Percentiles rank a stretch among this genome's conserved stretches.
These are phyloP conservation scores for Nibea coibor DNA, from an alignment of 2,113 vertebrate genomes.

Conservation along the genomic window DNA sequence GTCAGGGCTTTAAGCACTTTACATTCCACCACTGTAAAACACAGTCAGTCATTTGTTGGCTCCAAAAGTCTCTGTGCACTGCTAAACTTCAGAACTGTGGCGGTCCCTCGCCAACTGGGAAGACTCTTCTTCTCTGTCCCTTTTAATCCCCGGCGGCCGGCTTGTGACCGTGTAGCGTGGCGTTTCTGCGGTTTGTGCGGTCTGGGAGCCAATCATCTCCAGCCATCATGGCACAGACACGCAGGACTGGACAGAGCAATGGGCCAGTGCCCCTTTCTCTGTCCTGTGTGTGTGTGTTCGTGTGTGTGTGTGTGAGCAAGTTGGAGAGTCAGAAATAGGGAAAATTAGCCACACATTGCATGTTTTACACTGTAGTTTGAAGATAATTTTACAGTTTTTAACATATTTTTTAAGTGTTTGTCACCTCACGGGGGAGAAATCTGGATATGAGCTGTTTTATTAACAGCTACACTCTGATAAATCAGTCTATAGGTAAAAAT, in stretches of 20 bases:
- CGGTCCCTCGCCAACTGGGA: slow-evolving; percentile 46
- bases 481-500: slow-evolving; percentile 18
- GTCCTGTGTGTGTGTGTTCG: slow-evolving; percentile 42
- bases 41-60: slow-evolving; percentile 49
- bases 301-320: slow-evolving; percentile 10
- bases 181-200: slow-evolving; percentile 68
- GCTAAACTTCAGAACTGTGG: slow-evolving; percentile 58
- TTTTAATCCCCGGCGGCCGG: slow-evolving; percentile 76
- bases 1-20: slow-evolving; percentile 17
- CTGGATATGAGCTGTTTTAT: slow-evolving; percentile 20
- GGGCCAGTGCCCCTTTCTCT: slow-evolving; percentile 69
- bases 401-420: slow-evolving; percentile 14
- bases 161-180: slow-evolving; percentile 78
- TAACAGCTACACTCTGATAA: background rate
- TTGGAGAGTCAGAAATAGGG: slow-evolving; percentile 13
- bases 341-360: slow-evolving; percentile 49
- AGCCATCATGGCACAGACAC: slow-evolving; percentile 83
- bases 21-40: slow-evolving; percentile 49
- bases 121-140: slow-evolving; percentile 72
- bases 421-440: slow-evolving; percentile 14
- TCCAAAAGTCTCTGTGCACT: slow-evolving; percentile 47
- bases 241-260: slow-evolving; percentile 81
- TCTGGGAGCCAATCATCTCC: slow-evolving; percentile 82
- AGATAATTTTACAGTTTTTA: slow-evolving; percentile 34
- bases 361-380: slow-evolving; percentile 19